Base-by-base conservation (phyloP, 2,113 vertebrate species). In the Delphinus delphis region DNA sequence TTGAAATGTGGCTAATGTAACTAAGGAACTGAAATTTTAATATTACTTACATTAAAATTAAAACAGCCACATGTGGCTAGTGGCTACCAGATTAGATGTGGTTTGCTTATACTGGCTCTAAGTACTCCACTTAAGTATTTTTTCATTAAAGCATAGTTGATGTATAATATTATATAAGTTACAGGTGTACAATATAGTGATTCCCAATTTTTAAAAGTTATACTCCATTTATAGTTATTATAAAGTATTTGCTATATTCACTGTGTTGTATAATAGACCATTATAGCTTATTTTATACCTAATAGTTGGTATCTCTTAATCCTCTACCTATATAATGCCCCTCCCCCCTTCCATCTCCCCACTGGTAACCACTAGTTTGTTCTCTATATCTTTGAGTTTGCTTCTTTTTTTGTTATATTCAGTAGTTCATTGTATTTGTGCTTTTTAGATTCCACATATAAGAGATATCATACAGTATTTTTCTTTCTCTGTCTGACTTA, bases 71-170 rank as follows among this genome's bases (percentile, higher is more conserved):
- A 5, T 9, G 31, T 84, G 63, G 36, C 62, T 63, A 47, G 58
- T 65, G 86, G 62, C 33, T 31, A 70, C 70, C 47, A 50, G 55
- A 82, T 74, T 62, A 20, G 12, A 85, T 8, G 3, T 38, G n/a
- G 26, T 93, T 88, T 94, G 28, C 91, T 88, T 91, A 38, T 65
- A 33, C 31, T 44, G n/a, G 89, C 76, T 94, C 58, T 89, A 93
- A 91, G 60, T 50, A 44, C 28, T 31, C 38, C 12, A 36, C 38
- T 90, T 38, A 23, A 25, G 63, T 41, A 53, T 63, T 85, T 79
- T 79, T 79, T 21, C 31, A n/a, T n/a, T 77, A 47, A n/a, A n/a
- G 47, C n/a, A 13, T 11, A 79, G 33, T 7, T 53, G 47, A n/a
- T 79, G 18, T n/a, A 13, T 50, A n/a, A 53, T 53, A 53, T 33